These are phyloP conservation scores for Chunga burmeisteri DNA, from an alignment of 2,113 vertebrate genomes.

Conservation along the genomic window DNA sequence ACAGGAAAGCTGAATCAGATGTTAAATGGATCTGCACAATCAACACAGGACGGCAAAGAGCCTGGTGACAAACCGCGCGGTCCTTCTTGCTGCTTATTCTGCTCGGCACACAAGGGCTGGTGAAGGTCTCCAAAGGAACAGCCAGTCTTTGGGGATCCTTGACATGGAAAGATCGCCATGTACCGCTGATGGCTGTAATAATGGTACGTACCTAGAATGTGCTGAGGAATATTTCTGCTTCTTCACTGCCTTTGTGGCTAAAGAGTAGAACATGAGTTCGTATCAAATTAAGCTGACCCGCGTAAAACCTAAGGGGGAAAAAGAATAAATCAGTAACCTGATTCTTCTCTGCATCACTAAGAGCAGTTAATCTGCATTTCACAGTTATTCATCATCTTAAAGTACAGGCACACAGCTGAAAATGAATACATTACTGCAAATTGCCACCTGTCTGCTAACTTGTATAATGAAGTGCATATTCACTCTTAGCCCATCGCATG, in stretches of 20 bases:
- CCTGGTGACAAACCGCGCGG: background rate
- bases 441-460: background rate
- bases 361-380: background rate
- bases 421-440: background rate
- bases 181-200: background rate
- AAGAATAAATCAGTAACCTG: background rate
- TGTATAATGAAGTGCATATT: background rate
- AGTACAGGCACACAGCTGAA: background rate
- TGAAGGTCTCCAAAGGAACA: background rate
- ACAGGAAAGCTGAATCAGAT: background rate
- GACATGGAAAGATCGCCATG: accelerated
- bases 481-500: accelerated
- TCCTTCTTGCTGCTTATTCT: background rate
- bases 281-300: background rate
- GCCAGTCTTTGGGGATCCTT: background rate
- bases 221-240: background rate
- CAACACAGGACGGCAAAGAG: background rate
- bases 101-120: background rate
- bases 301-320: background rate
- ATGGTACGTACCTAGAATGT: accelerated
- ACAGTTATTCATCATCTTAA: background rate
- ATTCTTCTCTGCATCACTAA: background rate
- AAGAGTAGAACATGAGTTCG: background rate
- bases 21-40: background rate
- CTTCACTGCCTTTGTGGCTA: background rate